These are phyloP conservation scores for Parnassius apollo DNA, from an alignment of 2,888 invertebrate genomes.

Conservation along the genomic window DNA sequence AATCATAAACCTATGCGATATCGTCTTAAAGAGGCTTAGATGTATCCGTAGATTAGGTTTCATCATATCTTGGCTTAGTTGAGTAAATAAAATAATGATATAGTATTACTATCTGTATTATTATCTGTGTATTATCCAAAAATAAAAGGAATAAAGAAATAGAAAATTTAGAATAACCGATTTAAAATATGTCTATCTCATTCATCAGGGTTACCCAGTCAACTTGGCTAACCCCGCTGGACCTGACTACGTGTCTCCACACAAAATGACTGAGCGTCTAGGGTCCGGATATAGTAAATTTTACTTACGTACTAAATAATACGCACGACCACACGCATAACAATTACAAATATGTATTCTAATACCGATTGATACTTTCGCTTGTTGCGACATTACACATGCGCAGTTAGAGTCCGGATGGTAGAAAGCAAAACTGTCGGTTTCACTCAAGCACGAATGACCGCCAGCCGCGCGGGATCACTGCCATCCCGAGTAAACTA, in stretches of 20 bases:
- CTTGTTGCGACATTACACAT: constrained; percentile 39
- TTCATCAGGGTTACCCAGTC: too few relatives aligned
- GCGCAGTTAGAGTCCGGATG: constrained; percentile 38
- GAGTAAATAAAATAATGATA: background rate
- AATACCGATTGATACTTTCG: constrained; percentile 28
- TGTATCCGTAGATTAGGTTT: constrained; percentile 5
- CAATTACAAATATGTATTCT: constrained; percentile 25
- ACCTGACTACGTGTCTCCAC: too few relatives aligned
- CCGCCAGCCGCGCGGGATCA: constrained; percentile 7
- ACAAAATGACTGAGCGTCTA: too few relatives aligned
- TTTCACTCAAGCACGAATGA: constrained; percentile 38
- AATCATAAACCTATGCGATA: background rate
- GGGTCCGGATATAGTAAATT: too few relatives aligned
- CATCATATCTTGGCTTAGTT: background rate
- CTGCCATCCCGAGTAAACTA: background rate
- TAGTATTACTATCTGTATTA: too few relatives aligned
- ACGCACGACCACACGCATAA: constrained; percentile 5
- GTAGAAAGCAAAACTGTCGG: constrained; percentile 34
- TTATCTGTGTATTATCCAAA: too few relatives aligned
- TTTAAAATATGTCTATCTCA: too few relatives aligned
- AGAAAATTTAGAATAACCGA: too few relatives aligned
- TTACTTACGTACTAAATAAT: background rate
- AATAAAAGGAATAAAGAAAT: too few relatives aligned
- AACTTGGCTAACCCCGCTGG: too few relatives aligned
- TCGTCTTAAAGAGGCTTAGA: background rate